Evolutionary conservation across 2,797 vertebrate genomes (phyloP).

Genomic region (Atherinosoma microstoma): DNA sequence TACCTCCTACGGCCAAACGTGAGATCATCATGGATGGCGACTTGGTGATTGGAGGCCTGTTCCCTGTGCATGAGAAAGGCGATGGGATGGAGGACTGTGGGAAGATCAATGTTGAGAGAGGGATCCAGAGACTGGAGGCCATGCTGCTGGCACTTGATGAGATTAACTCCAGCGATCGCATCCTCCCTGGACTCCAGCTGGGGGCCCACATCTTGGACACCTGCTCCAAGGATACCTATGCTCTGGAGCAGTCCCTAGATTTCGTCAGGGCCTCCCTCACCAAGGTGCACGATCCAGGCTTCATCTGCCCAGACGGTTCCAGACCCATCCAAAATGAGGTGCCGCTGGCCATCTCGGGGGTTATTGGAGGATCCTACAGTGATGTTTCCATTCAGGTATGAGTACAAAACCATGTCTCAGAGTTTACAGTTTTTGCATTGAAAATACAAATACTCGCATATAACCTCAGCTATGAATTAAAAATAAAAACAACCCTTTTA

Average conservation of each 20-base stretch:
- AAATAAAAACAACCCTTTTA: background rate
- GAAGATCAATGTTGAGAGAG: conserved; percentile 93
- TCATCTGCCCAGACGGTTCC: conserved; percentile 96
- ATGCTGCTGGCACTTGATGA: conserved; percentile 97
- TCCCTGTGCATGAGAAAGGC: conserved; percentile 96
- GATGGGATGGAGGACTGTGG: conserved; percentile 91
- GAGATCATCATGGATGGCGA: conserved; percentile 94
- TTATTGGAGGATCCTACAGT: conserved; percentile 98
- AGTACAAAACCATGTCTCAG: background rate
- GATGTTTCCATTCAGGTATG: conserved; percentile 98
- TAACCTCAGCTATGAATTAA: background rate
- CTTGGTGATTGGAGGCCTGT: conserved; percentile 95
- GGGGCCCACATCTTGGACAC: conserved; percentile 97
- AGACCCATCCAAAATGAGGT: conserved; percentile 93
- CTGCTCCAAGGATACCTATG: conserved; percentile 98
- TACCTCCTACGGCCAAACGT: conserved; percentile 82
- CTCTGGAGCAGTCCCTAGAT: conserved; percentile 96
- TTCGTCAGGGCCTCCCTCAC: conserved; percentile 96
- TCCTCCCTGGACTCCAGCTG: conserved; percentile 92
- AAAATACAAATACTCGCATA: background rate
- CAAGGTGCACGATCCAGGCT: conserved; percentile 92
- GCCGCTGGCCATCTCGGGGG: conserved; percentile 93
- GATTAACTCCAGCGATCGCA: conserved; percentile 90
- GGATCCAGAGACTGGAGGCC: conserved; percentile 97
- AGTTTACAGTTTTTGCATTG: background rate